Evolutionary conservation across 1,140 invertebrate genomes (phyloP).

Genomic region (Zaprionus gabonicus): DNA sequence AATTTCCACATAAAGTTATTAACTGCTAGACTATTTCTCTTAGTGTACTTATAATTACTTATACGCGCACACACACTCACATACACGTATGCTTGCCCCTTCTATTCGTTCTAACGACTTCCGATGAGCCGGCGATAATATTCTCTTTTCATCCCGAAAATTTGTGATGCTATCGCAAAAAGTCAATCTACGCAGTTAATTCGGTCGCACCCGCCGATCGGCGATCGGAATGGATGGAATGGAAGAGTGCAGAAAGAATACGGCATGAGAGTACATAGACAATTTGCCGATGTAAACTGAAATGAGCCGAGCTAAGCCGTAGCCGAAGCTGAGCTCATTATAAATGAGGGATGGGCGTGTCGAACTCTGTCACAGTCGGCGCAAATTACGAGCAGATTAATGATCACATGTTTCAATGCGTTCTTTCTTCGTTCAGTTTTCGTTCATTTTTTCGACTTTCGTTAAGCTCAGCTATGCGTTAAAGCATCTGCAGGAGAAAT

Average conservation of each 20-base stretch:
- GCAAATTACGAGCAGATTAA: slow-evolving; percentile 65
- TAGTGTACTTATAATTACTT: slow-evolving; percentile 14
- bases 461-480: slow-evolving; percentile 57
- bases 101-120: slow-evolving; percentile 57
- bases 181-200: slow-evolving; percentile 58
- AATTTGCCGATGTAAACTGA: slow-evolving; percentile 47
- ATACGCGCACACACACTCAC: slow-evolving; percentile 4
- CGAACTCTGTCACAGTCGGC: slow-evolving; percentile 54
- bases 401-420: slow-evolving; percentile 63
- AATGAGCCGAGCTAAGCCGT: slow-evolving; percentile 27
- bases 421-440: slow-evolving; percentile 43
- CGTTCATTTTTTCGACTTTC: slow-evolving; percentile 5
- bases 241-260: slow-evolving; percentile 13
- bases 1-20: neutral
- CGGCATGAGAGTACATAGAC: slow-evolving; percentile 36
- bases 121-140: slow-evolving; percentile 59
- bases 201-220: slow-evolving; percentile 41
- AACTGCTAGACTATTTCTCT: neutral
- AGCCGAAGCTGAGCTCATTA: slow-evolving; percentile 55
- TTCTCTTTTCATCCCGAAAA: slow-evolving; percentile 65
- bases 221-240: slow-evolving; percentile 8
- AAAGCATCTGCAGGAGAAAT: slow-evolving; percentile 45
- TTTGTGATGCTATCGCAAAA: slow-evolving; percentile 58
- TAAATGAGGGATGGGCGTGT: slow-evolving; percentile 60
- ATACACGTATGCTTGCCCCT: neutral